A percentile compares a stretch with the other conserved stretches of the same genome.
phyloP scores from a whole-genome alignment of 1,140 invertebrate species.

The Drosophila kanapiae region DNA sequence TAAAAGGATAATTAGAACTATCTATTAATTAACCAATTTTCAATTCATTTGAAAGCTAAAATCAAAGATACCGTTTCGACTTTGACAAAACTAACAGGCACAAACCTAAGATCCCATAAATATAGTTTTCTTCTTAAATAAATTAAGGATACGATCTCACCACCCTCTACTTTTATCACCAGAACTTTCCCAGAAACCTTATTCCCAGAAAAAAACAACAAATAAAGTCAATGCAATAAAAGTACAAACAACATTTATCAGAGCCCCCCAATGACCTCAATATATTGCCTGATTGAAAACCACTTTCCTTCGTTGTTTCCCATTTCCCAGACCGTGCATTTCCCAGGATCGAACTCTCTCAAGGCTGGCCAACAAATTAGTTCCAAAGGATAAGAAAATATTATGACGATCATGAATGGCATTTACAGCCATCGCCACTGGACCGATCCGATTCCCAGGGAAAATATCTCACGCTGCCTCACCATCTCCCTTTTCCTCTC shows the following conservation, averaged over 20 bases:
- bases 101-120: not conserved
- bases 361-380: slow-evolving; percentile 36
- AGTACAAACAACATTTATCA: slow-evolving; percentile 20
- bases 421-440: slow-evolving; percentile 41
- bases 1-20: too few relatives aligned
- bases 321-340: slow-evolving; percentile 10
- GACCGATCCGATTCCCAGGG: slow-evolving; percentile 22
- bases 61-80: not conserved
- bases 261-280: slow-evolving; percentile 6
- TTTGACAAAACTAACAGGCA: not conserved
- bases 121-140: not conserved
- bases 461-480: slow-evolving; percentile 53
- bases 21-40: too few relatives aligned
- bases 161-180: not conserved
- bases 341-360: slow-evolving; percentile 18
- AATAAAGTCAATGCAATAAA: slow-evolving; percentile 19
- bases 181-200: not conserved
- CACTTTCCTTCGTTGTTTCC: slow-evolving; percentile 17
- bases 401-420: slow-evolving; percentile 56
- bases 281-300: slow-evolving; percentile 7
- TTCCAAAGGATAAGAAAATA: slow-evolving; percentile 57
- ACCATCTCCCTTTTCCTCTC: not conserved
- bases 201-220: slow-evolving; percentile 13
- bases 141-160: not conserved
- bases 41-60: not conserved